Conservation (phyloP, 2,113 vertebrate species). For the Arvicanthis niloticus region DNA sequence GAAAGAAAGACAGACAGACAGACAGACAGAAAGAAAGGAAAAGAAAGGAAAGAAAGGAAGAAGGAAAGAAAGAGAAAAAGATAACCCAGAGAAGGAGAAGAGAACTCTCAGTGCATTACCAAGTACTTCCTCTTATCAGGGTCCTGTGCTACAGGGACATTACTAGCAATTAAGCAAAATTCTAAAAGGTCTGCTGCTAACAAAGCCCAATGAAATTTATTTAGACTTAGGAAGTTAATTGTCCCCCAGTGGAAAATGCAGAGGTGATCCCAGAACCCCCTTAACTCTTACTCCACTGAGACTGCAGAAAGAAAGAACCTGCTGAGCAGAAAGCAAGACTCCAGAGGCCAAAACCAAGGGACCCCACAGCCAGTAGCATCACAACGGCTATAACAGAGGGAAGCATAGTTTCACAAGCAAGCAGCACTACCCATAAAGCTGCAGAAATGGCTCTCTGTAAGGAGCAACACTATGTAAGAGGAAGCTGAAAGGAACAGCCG, state of each 20-base stretch:
- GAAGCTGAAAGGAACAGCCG: background rate
- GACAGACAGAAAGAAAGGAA: no score
- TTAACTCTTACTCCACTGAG: background rate
- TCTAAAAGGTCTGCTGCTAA: background rate
- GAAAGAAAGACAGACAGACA: no score
- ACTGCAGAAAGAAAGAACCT: background rate
- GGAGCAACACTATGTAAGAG: background rate
- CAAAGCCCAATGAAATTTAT: slow-evolving; percentile 51
- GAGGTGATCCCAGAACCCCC: background rate
- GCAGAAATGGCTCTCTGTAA: background rate
- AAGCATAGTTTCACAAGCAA: background rate
- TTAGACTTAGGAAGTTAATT: slow-evolving; percentile 34
- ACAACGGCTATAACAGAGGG: background rate
- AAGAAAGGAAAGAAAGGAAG: no score
- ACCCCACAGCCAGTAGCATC: background rate
- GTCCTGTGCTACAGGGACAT: background rate
- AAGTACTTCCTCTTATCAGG: background rate
- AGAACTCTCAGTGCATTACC: background rate
- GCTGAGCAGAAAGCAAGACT: background rate
- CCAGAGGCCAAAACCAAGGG: background rate
- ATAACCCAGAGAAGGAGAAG: background rate
- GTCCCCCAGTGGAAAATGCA: background rate
- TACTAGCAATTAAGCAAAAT: background rate
- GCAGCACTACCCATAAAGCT: background rate
- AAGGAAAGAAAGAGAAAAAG: no score